Evolutionary conservation across 2,113 vertebrate species (phyloP), one percentile per base, ranked within the genome.

Genomic region (Diadophis punctatus): DNA sequence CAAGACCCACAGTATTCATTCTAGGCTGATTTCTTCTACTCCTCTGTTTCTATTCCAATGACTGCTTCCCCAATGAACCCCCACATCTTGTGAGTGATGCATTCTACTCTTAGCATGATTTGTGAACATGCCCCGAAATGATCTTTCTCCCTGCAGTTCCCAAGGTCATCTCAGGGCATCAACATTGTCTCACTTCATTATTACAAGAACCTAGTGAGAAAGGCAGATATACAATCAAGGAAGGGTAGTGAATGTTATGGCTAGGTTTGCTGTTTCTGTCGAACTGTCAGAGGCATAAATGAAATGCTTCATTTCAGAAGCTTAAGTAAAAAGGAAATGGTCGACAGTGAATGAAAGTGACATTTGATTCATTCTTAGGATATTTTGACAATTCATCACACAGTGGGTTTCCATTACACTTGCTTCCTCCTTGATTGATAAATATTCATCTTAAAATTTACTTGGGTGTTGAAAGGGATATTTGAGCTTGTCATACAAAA

Each of bases 401-500:
- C 90, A 87, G 92, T 92, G 95, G 95, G 90, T 93, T 94, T 93
- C 97, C 97, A 97, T 96, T 96, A 96, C 95, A 95, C 96, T 90
- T 92, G 92, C 95, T 97, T 96, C 94, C 95, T 92, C 95, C 80
- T 94, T 95, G 96, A 96, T 91, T 97, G 97, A 97, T 97, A 97
- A 97, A 97, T 97, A 97, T 96, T 97, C 96, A 18, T 95, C 96
- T 97, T 96, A 90, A 92, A 90, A 90, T 51, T 97, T 95, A 97
- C 97, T 96, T 97, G 97, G 97, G 96, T 96, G 97, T 97, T 96
- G 94, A 95, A 96, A 94, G 93, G 96, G 96, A 96, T 97, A 97
- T 96, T 96, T 96, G 96, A 97, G 94, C 92, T 93, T 96, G 96
- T 97, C 95, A 96, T 30, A 95, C 91, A 96, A 97, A 96, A 96